phyloP scores from a whole-genome alignment of 2,888 invertebrate genomes.

The Agonopterix subpropinquella region DNA sequence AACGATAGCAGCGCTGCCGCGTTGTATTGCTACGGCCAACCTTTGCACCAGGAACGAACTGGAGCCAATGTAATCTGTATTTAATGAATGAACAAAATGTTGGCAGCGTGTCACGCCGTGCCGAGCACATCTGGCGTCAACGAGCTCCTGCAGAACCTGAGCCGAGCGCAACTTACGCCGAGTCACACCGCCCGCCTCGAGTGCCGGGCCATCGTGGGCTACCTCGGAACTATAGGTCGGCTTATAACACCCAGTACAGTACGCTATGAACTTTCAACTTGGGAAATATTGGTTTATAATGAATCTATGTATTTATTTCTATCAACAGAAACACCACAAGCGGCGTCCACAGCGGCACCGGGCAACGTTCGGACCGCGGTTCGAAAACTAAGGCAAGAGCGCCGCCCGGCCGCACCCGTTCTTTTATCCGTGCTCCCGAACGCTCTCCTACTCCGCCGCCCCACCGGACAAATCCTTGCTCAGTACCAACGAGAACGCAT shows the following conservation, averaged over 20 bases:
- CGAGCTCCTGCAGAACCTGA: conserved; percentile 59
- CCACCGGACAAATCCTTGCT: conserved; percentile 86
- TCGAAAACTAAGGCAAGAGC: conserved; percentile 90
- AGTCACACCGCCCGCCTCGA: conserved; percentile 76
- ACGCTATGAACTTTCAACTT: not conserved
- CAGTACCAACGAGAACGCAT: conserved; percentile 91
- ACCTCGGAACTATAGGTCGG: conserved; percentile 89
- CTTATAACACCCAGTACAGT: not conserved
- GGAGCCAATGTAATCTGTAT: too few relatives aligned
- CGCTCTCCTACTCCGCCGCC: conserved; percentile 86
- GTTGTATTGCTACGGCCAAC: too few relatives aligned
- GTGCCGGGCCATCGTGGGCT: conserved; percentile 92
- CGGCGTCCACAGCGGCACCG: conserved; percentile 83
- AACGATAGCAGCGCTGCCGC: too few relatives aligned
- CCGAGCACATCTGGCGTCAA: conserved; percentile 62
- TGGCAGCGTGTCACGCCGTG: conserved; percentile 54
- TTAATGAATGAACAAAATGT: too few relatives aligned
- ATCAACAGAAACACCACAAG: conserved; percentile 88
- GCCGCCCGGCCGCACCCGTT: conserved; percentile 89
- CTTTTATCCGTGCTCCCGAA: conserved; percentile 89
- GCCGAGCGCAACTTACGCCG: conserved; percentile 52
- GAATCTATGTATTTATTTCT: not conserved
- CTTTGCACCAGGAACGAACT: too few relatives aligned
- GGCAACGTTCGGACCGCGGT: conserved; percentile 91
- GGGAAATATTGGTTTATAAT: not conserved